Conservation (phyloP, 2,113 vertebrate species). For the Sylvia atricapilla region DNA sequence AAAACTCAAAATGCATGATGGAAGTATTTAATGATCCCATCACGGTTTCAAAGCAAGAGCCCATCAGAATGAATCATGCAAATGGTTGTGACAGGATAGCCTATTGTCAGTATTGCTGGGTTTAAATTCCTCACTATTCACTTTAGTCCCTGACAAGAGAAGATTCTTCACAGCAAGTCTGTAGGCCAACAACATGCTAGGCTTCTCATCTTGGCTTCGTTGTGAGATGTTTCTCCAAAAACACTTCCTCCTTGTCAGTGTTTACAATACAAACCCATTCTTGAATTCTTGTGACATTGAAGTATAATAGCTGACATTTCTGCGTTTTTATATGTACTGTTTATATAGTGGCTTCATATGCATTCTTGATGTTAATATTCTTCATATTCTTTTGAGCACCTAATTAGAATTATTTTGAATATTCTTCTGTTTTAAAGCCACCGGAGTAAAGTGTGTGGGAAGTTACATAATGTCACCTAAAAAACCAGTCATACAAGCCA, state of each 20-base stretch:
- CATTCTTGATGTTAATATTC: neutral
- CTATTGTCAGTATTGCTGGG: neutral
- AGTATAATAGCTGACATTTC: neutral
- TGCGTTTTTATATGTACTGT: neutral
- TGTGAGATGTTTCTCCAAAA: neutral
- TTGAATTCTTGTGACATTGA: neutral
- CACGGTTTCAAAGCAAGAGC: neutral
- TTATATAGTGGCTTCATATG: neutral
- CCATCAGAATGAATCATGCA: neutral
- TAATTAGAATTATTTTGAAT: slow-evolving; percentile 16
- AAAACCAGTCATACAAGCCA: neutral
- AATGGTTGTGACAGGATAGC: neutral
- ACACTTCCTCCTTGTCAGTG: neutral
- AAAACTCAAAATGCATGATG: neutral
- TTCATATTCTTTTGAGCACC: neutral
- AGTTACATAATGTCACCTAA: slow-evolving; percentile 1
- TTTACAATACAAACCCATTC: neutral
- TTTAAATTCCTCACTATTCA: neutral
- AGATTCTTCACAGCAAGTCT: neutral
- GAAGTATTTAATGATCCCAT: neutral
- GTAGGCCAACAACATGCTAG: neutral
- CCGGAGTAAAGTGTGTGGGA: neutral
- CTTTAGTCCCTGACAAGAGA: neutral
- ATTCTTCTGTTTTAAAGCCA: neutral
- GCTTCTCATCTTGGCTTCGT: neutral